Evolutionary conservation across 2,113 vertebrate genomes (phyloP).

Genomic region (Pipa parva): DNA sequence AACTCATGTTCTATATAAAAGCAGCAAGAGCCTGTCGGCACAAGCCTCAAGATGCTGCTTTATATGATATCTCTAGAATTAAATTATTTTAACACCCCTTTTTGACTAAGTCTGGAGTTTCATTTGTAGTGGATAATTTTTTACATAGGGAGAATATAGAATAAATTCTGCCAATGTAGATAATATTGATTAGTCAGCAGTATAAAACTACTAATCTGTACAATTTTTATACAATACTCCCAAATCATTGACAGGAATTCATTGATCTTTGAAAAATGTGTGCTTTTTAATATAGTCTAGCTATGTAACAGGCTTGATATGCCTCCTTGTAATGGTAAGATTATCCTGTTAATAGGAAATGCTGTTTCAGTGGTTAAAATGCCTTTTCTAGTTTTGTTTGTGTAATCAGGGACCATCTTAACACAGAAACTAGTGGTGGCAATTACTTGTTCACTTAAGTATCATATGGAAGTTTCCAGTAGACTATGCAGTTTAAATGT

Average conservation of each 20-base stretch:
- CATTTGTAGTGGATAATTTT: conserved; percentile 28
- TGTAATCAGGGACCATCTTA: neutral
- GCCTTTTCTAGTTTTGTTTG: conserved; percentile 7
- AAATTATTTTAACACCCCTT: conserved; percentile 6
- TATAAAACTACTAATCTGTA: no score
- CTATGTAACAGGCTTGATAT: conserved; percentile 1
- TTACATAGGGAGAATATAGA: no score
- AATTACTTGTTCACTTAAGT: neutral
- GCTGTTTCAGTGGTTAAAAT: neutral
- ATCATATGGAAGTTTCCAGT: conserved; percentile 6
- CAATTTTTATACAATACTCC: no score
- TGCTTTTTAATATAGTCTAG: conserved; percentile 1
- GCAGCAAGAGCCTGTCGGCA: neutral
- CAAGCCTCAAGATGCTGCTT: conserved; percentile 34
- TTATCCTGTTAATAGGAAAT: conserved; percentile 11
- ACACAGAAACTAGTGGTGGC: neutral
- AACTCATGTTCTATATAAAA: conserved; percentile 92
- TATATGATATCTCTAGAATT: conserved; percentile 9
- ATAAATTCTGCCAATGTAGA: no score
- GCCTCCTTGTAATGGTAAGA: conserved; percentile 4
- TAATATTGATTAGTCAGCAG: neutral
- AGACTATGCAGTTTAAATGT: conserved; percentile 1
- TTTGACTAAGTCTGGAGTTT: conserved; percentile 34
- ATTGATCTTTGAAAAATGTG: neutral
- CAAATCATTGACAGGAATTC: neutral